Evolutionary conservation across 2,888 invertebrate genomes (phyloP), one percentile per base, ranked within the genome.

Genomic region (Cyrtodaria siliqua): DNA sequence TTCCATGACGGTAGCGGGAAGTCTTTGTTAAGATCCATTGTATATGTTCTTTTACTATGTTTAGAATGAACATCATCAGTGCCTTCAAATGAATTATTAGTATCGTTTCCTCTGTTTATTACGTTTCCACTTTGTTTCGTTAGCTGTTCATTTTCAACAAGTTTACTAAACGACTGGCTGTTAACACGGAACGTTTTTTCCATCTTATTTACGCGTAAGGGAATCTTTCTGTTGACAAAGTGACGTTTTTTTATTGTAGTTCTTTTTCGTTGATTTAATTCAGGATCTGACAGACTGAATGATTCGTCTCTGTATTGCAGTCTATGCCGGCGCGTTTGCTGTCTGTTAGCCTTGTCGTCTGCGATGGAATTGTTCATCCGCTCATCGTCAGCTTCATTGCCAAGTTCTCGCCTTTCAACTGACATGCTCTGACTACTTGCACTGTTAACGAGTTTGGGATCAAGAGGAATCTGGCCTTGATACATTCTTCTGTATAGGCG

Each of bases 211-310:
- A 33, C 33, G 12, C 33, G 12, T 33, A 33, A 33, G 33, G 33
- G 12, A 44, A 44, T 20, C 44, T 6, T 6, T 44, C n/a, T 44
- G 44, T 16, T 44, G n/a, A 6, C 16, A 16, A 44, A 44, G 12
- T 33, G 33, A 33, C 33, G 33, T 18, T 16, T 44, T 18, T 6
- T 18, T 9, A 44, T 44, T 44, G n/a, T 44, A 16, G n/a, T 44
- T 20, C 44, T 6, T 20, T 44, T 6, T 44, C 44, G 4, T 38
- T 72, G 68, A 27, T 69, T 49, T 24, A 82, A 26, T 24, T 82
- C 82, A 1, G 82, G 71, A 62, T 82, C 79, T 4, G 82, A 82
- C 26, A 82, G 53, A 52, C 82, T 79, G 24, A 73, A 59, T 2
- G 82, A 77, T 16, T 78, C 70, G 16, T 72, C 67, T 23, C 70